Evolutionary conservation across 2,888 invertebrate species (phyloP), one percentile per base, ranked within the genome.

Genomic region (Sphinx pinastri): DNA sequence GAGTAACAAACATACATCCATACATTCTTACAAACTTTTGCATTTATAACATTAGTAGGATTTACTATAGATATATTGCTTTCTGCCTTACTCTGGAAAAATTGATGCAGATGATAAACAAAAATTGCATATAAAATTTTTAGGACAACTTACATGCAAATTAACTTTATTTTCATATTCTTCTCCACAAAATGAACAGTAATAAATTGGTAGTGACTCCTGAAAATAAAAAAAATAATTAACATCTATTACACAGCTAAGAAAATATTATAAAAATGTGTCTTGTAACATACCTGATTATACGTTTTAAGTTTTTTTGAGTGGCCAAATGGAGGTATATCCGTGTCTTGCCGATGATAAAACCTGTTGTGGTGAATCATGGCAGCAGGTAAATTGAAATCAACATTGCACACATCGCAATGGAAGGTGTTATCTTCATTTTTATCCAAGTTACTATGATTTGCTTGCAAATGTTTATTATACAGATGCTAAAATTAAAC

Each of bases 131-230:
- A 52, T n/a, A 19, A 0, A 13, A 16, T 25, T 25, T 8, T 25
- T 51, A 51, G 51, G 25, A 19, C 31, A 77, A 92, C 91, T 88
- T 86, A 94, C 94, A 85, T 95, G 95, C 75, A 96, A 87, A 87
- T 96, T 96, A 70, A 95, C 95, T 86, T 96, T 96, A 71, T 96
- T 94, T 66, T 95, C 94, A 84, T 95, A 96, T 81, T 96, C 96
- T 71, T 95, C 95, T 16, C 96, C 96, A 86, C 96, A 96, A 76
- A 96, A 93, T 67, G 92, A 84, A 77, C 94, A 94, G 74, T 91
- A 93, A 72, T 88, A 90, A 54, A 94, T 81, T 72, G 81, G 85
- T 68, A 93, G 69, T 55, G 87, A 76, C 77, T 95, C 91, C 93
- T 93, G 83, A 70, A 89, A 88, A 54, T 72, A 71, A 55, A 72